A percentile compares a stretch with the other conserved stretches of the same genome.
Conservation (phyloP, 1,140 invertebrate genomes). For the Physella acuta region DNA sequence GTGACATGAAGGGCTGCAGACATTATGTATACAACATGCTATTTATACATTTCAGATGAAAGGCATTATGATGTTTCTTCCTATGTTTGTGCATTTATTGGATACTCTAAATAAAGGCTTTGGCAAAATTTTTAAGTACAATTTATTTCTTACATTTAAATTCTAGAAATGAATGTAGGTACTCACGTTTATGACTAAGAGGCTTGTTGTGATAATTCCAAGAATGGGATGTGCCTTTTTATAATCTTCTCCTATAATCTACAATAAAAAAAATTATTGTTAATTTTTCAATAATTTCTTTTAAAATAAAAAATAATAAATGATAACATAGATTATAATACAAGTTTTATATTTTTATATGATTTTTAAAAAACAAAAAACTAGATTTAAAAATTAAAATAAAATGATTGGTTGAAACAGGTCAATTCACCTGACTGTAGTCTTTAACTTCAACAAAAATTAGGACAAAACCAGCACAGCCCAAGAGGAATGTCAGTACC, state of each 20-base stretch:
- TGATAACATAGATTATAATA: background rate
- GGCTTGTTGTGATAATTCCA: constrained; percentile 26
- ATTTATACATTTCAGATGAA: background rate
- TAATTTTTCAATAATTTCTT: background rate
- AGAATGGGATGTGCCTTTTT: constrained; percentile 31
- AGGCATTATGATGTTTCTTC: background rate
- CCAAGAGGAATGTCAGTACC: constrained; percentile 37
- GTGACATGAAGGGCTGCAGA: constrained; percentile 84
- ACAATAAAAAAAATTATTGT: background rate
- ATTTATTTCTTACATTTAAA: background rate
- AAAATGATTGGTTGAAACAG: background rate
- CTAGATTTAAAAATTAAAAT: background rate
- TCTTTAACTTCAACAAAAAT: constrained; percentile 45
- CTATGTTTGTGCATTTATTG: background rate
- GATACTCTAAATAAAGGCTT: background rate
- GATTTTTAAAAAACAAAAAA: background rate
- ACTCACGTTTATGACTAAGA: constrained; percentile 28
- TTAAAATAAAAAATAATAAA: background rate
- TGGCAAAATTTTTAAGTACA: background rate
- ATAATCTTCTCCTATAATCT: constrained; percentile 22
- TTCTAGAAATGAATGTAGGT: background rate
- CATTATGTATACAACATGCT: background rate
- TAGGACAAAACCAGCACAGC: constrained; percentile 44
- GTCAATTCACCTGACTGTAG: constrained; percentile 43
- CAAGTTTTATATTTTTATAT: background rate